phyloP scores from a whole-genome alignment of 2,797 vertebrate species.

The Dendrocincla fuliginosa region DNA sequence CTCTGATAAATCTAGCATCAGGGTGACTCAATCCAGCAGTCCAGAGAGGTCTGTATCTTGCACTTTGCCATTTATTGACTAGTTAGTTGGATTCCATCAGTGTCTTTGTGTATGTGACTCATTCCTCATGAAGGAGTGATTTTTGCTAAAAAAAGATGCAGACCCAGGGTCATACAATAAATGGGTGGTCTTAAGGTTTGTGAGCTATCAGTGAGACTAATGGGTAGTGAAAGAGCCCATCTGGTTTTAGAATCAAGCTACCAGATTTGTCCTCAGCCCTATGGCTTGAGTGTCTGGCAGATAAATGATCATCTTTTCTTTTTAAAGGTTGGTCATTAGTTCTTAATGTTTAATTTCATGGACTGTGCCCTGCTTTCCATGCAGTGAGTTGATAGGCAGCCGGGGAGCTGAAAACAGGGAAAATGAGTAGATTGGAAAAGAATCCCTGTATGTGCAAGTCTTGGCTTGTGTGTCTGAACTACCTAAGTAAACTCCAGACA shows the following conservation, averaged over 20 bases:
- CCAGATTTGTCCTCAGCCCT: background rate
- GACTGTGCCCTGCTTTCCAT: background rate
- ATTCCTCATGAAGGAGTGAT: background rate
- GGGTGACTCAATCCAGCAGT: background rate
- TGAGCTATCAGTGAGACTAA: background rate
- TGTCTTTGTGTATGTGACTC: background rate
- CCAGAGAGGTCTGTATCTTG: background rate
- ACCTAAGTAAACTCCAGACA: background rate
- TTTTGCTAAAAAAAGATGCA: background rate
- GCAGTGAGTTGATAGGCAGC: background rate
- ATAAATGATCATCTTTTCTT: background rate
- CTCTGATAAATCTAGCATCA: background rate
- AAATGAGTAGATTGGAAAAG: background rate
- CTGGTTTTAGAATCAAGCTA: background rate
- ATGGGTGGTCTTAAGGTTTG: background rate
- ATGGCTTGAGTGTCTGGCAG: background rate
- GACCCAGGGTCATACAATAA: background rate
- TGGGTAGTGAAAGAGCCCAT: background rate
- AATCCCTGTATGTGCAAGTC: background rate
- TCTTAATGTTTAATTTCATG: conserved; percentile 37
- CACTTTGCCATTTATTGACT: background rate
- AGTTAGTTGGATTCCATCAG: background rate
- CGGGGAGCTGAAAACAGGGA: background rate
- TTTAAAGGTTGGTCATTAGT: background rate
- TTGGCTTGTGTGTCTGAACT: background rate